These are phyloP conservation scores for Muscidifurax raptorellus DNA, from an alignment of 1,140 invertebrate genomes.

Conservation along the genomic window DNA sequence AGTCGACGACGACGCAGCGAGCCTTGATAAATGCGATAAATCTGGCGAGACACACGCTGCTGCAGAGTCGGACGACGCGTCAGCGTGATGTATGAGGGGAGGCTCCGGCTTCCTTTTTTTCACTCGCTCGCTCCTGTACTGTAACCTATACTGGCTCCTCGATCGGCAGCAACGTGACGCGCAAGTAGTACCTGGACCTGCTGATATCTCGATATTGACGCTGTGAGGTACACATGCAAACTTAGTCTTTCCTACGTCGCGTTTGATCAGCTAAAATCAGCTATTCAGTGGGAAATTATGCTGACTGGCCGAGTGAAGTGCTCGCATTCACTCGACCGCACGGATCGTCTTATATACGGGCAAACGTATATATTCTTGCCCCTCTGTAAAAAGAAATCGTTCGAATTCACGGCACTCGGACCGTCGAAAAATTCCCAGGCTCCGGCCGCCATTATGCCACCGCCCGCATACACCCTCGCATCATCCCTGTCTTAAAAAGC, in stretches of 20 bases:
- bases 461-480: not conserved
- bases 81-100: conserved; percentile 67
- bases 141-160: not conserved
- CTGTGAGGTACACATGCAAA: too few relatives aligned
- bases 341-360: conserved; percentile 42
- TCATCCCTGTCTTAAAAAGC: conserved; percentile 30
- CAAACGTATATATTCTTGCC: conserved; percentile 18
- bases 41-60: conserved; percentile 60
- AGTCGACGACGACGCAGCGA: not conserved
- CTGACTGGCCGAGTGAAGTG: too few relatives aligned
- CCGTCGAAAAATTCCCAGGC: not conserved
- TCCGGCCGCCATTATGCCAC: not conserved
- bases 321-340: not conserved
- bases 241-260: conserved; percentile 16
- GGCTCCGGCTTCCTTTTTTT: conserved; percentile 53
- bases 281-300: conserved; percentile 14
- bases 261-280: not conserved
- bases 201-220: conserved; percentile 25
- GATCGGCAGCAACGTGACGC: not conserved
- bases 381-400: not conserved
- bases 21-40: conserved; percentile 70
- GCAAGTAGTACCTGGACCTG: too few relatives aligned
- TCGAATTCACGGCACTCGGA: not conserved
- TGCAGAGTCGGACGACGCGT: conserved; percentile 64
- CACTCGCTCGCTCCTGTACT: not conserved